Evolutionary conservation across 2,888 invertebrate species (phyloP).

Genomic region (Polydrusus pterygomalis): DNA sequence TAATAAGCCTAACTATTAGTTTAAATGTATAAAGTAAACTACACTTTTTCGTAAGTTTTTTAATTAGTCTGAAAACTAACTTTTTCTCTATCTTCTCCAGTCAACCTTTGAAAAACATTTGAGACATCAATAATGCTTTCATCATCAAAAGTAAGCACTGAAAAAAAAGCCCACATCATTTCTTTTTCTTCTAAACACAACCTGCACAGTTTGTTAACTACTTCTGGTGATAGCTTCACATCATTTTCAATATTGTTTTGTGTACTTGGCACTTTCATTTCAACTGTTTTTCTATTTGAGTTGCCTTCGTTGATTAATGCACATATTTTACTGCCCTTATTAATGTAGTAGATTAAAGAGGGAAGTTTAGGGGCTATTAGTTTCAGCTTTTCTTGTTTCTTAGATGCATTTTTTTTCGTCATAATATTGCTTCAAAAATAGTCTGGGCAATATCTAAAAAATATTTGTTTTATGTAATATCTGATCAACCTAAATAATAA

Average conservation of each 20-base stretch:
- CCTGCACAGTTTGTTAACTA: not conserved
- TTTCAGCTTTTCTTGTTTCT: not conserved
- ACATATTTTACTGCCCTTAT: not conserved
- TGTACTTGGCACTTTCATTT: not conserved
- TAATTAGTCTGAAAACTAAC: not conserved
- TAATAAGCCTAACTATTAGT: too few species aligned
- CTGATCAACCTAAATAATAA: too few species aligned
- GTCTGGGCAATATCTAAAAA: not conserved
- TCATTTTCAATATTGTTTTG: too few species aligned
- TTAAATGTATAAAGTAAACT: not conserved
- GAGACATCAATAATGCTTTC: constrained; percentile 11
- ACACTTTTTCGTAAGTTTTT: not conserved
- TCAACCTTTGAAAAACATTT: constrained; percentile 15
- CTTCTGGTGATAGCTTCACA: not conserved
- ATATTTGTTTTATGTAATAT: too few species aligned
- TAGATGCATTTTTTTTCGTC: not conserved
- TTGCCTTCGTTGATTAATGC: not conserved
- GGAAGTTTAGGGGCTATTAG: not conserved
- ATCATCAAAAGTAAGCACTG: constrained; percentile 31
- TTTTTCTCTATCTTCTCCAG: constrained; percentile 10
- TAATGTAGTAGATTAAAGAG: not conserved
- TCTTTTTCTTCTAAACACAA: constrained; percentile 26
- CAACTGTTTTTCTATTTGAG: not conserved
- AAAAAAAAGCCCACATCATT: constrained; percentile 13
- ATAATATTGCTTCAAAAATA: not conserved